Percentiles rank a stretch among this genome's conserved stretches.
phyloP scores from a whole-genome alignment of 1,140 invertebrate species.

The Homalodisca vitripennis region DNA sequence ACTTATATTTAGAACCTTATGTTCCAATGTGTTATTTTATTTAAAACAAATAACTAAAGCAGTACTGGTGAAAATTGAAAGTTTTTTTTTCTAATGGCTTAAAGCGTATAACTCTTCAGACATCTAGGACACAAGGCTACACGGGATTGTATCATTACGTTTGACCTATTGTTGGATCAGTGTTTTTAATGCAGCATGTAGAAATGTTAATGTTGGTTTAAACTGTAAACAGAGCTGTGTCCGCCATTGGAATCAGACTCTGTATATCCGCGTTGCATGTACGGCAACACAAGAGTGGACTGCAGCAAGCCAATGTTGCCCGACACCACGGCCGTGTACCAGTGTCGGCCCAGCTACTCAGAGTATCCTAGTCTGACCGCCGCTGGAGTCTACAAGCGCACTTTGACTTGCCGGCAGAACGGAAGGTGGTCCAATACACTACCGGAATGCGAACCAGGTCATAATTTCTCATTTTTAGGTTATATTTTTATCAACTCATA shows the following conservation, averaged over 20 bases:
- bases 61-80: no score
- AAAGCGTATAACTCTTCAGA: no score
- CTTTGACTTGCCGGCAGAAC: neutral
- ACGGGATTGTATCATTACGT: no score
- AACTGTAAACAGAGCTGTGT: neutral
- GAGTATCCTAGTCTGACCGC: neutral
- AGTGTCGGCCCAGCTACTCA: neutral
- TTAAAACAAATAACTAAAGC: no score
- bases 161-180: no score
- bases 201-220: neutral
- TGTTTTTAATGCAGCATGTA: no score
- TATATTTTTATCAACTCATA: no score
- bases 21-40: no score
- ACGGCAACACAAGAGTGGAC: neutral
- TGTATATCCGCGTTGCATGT: neutral
- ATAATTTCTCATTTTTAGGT: no score
- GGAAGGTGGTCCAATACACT: neutral
- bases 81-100: no score
- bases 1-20: no score
- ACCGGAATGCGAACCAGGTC: neutral
- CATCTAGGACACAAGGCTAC: no score
- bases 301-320: neutral
- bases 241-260: neutral
- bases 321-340: neutral
- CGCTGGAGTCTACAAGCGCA: neutral